Evolutionary conservation across 1,140 invertebrate genomes (phyloP), one percentile per base, ranked within the genome.

Genomic region (Anagrus nilaparvatae): DNA sequence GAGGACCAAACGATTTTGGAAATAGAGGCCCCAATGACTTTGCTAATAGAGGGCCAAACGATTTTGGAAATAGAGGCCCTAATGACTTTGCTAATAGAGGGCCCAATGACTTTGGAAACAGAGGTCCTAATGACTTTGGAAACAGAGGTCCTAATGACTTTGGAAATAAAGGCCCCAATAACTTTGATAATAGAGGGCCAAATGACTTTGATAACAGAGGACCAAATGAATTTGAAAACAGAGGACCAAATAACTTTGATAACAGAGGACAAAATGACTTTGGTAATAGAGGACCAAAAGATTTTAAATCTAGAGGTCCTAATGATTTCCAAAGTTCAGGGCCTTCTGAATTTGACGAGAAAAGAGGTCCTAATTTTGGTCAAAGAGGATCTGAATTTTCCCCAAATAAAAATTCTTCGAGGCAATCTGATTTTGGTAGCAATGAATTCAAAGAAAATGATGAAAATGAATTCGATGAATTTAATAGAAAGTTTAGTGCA

Each of bases 281-380:
- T 40, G 48, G 36, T 29, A 28, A 32, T 16, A 35, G 44, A 31
- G 50, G 47, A 40, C 36, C 44, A 10, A 34, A 39, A 25, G 44
- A 52, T 31, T 39, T 41, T 25, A 32, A 38, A n/a, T 12, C 32
- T 24, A 38, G 42, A 34, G 46, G 44, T 17, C 40, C 12, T 10
- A 48, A 47, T 36, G 51, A 55, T 10, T 57, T 56, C n/a, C 48
- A 51, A 12, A 39, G 50, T 10, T 49, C 43, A 7, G 32, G 43
- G 33, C 23, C 43, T 13, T n/a, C 14, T 21, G 43, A 52, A 23
- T 51, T 51, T 44, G 32, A 38, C 23, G 16, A 27, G 30, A 31
- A 14, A 17, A 31, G 6, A 24, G 20, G 24, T 12, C 24, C 24
- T 7, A 27, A 12, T 12, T 27, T 27, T 27, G 7, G 4, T 8